Evolutionary conservation across 2,113 vertebrate genomes (phyloP).

Genomic region (Phylloscopus trochiloides): DNA sequence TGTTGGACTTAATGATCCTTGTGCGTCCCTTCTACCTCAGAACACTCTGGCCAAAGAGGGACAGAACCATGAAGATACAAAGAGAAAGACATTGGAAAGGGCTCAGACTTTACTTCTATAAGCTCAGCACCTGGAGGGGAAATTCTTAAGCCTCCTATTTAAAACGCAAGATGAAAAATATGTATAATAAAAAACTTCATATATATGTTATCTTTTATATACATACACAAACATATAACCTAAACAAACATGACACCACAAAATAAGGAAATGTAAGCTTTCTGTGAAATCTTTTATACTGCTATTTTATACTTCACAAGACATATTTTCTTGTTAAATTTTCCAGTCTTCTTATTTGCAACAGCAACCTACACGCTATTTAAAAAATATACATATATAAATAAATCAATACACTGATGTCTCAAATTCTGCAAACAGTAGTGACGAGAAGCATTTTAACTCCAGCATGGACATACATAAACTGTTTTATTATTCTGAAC

Average conservation of each 20-base stretch:
- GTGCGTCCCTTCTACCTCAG: neutral
- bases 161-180: neutral
- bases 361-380: neutral
- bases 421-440: neutral
- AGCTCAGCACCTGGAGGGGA: neutral
- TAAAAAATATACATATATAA: neutral
- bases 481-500: neutral
- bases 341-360: neutral
- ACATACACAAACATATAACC: neutral
- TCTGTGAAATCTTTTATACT: neutral
- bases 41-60: neutral
- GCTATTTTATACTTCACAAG: neutral
- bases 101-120: neutral
- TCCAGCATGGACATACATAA: accelerated
- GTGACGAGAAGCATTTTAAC: neutral
- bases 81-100: neutral
- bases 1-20: neutral
- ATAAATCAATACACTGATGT: neutral
- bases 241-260: neutral
- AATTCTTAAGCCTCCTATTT: neutral
- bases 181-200: neutral
- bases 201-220: neutral
- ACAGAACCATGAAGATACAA: neutral
- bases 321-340: neutral
- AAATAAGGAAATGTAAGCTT: neutral